Conservation (phyloP, 2,888 invertebrate genomes). For the Drosophila engyochracea region DNA sequence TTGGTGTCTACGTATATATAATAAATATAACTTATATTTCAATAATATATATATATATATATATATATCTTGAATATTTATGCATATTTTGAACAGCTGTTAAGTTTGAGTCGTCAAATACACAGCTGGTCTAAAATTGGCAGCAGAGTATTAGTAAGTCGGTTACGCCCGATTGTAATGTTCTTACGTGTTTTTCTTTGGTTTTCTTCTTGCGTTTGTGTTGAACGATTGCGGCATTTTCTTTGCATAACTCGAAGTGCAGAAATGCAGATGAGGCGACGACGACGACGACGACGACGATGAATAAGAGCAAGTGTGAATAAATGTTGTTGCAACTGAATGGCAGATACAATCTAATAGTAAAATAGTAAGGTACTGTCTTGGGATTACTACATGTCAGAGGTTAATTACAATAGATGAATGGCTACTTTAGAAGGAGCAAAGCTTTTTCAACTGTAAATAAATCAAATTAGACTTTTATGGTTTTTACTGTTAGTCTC, state of each 20-base stretch:
- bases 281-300: background rate
- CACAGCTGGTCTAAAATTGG: background rate
- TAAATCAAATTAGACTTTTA: background rate
- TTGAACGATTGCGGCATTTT: conserved; percentile 51
- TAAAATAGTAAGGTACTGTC: background rate
- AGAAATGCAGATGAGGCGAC: conserved; percentile 35
- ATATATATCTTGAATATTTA: background rate
- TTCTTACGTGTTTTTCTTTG: conserved; percentile 9
- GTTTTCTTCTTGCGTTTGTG: conserved; percentile 25
- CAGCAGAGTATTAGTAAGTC: background rate
- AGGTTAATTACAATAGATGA: background rate
- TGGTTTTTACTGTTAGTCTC: background rate
- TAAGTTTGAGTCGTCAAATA: background rate
- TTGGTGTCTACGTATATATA: background rate
- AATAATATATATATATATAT: background rate
- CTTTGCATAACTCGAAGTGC: conserved; percentile 50
- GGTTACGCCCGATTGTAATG: background rate
- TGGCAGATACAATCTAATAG: conserved; percentile 13
- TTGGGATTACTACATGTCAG: background rate
- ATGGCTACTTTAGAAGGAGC: background rate
- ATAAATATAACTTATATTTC: background rate
- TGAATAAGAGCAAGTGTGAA: conserved; percentile 29
- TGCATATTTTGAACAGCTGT: background rate
- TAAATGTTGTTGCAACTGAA: conserved; percentile 19
- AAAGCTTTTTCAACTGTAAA: background rate